Conservation (phyloP, 2,888 invertebrate genomes). For the Melolontha melolontha region DNA sequence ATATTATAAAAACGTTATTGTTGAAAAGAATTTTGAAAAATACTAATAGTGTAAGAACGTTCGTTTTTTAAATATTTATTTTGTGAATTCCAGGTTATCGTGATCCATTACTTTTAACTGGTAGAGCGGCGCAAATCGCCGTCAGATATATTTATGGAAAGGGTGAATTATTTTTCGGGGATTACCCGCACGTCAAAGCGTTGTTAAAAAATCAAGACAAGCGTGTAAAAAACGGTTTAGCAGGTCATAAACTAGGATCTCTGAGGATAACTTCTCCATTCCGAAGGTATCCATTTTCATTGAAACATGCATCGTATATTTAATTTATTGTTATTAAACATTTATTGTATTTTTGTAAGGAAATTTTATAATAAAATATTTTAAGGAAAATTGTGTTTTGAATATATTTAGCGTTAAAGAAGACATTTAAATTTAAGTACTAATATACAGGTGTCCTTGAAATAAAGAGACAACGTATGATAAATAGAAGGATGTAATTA, state of each 20-base stretch:
- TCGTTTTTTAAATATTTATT: not conserved
- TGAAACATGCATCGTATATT: slow-evolving; percentile 24
- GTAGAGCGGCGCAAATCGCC: slow-evolving; percentile 70
- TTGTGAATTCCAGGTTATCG: slow-evolving; percentile 61
- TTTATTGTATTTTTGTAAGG: not conserved
- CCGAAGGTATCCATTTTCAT: slow-evolving; percentile 60
- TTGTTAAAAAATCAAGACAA: slow-evolving; percentile 72
- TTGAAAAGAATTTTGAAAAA: no score
- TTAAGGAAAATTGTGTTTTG: slow-evolving; percentile 44
- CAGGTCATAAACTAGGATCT: slow-evolving; percentile 72
- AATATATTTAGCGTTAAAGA: no score
- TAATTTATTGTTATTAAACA: slow-evolving; percentile 10
- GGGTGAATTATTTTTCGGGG: slow-evolving; percentile 73
- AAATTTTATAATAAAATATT: slow-evolving; percentile 46
- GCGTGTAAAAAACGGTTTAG: slow-evolving; percentile 71
- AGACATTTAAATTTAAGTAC: no score
- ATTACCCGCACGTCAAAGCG: slow-evolving; percentile 74
- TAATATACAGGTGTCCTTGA: no score
- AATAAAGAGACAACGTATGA: no score
- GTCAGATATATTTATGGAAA: slow-evolving; percentile 69
- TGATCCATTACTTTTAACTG: slow-evolving; percentile 73
- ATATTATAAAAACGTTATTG: not conserved
- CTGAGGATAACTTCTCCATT: slow-evolving; percentile 73
- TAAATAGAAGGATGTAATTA: no score
- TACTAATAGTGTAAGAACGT: no score